phyloP scores from a whole-genome alignment of 2,797 vertebrate species.

The Orientallactaga sibirica region DNA sequence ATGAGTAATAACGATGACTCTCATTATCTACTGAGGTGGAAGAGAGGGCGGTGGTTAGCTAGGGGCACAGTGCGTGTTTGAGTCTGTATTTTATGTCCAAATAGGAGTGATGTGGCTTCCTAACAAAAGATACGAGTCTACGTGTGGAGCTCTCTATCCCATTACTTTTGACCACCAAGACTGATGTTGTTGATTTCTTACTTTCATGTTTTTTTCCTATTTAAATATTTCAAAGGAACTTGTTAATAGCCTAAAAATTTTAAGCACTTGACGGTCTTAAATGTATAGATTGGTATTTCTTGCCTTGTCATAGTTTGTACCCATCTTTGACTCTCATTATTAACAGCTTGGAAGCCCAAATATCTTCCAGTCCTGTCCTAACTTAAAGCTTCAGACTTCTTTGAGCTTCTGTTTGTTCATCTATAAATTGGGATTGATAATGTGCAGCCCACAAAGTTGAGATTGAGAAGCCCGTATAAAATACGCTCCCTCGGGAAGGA shows the following conservation, averaged over 20 bases:
- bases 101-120: slow-evolving; percentile 31
- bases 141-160: neutral
- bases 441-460: slow-evolving; percentile 27
- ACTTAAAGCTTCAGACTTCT: slow-evolving; percentile 38
- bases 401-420: slow-evolving; percentile 35
- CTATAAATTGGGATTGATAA: slow-evolving; percentile 32
- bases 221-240: slow-evolving; percentile 14
- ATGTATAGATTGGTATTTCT: neutral
- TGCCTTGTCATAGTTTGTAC: slow-evolving; percentile 30
- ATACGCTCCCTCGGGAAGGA: neutral
- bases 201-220: neutral
- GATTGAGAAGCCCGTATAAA: neutral
- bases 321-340: neutral
- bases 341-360: slow-evolving; percentile 46
- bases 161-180: slow-evolving; percentile 9
- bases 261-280: slow-evolving; percentile 20
- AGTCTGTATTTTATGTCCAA: slow-evolving; percentile 44
- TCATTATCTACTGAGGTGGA: slow-evolving; percentile 16
- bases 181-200: slow-evolving; percentile 31
- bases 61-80: neutral
- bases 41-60: neutral
- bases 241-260: slow-evolving; percentile 13
- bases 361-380: slow-evolving; percentile 41
- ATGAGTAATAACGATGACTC: slow-evolving; percentile 18
- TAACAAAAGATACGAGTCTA: slow-evolving; percentile 27